Conservation (phyloP, 2,113 vertebrate species). For the Haliaeetus leucogaster region DNA sequence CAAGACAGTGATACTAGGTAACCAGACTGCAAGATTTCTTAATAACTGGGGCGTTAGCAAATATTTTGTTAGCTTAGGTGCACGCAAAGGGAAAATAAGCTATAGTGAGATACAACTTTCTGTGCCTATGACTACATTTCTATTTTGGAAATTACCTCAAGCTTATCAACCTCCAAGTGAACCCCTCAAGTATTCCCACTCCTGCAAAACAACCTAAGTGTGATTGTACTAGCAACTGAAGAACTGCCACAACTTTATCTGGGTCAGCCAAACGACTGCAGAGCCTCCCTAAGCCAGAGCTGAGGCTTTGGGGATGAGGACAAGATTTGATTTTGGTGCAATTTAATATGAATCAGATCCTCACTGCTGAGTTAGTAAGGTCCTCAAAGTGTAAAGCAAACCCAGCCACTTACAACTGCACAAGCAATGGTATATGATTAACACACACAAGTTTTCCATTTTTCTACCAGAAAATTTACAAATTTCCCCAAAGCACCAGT, state of each 20-base stretch:
- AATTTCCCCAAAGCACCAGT: not conserved
- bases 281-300: not conserved
- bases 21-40: not conserved
- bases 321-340: not conserved
- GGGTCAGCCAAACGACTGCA: not conserved
- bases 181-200: not conserved
- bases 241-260: not conserved
- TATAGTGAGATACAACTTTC: not conserved
- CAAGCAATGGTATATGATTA: not conserved
- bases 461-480: not conserved
- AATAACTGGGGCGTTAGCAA: not conserved
- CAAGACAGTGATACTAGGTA: not conserved
- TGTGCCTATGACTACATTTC: not conserved
- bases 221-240: not conserved
- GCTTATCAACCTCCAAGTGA: not conserved
- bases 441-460: not conserved
- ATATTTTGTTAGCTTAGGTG: not conserved
- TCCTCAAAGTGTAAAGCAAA: not conserved
- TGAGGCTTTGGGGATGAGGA: not conserved
- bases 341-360: not conserved
- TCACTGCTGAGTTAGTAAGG: not conserved
- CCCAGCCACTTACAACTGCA: not conserved
- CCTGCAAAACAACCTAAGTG: not conserved
- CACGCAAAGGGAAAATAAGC: not conserved
- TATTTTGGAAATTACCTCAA: not conserved